Evolutionary conservation across 2,113 vertebrate genomes (phyloP).

Genomic region (Callocephalon fimbriatum): DNA sequence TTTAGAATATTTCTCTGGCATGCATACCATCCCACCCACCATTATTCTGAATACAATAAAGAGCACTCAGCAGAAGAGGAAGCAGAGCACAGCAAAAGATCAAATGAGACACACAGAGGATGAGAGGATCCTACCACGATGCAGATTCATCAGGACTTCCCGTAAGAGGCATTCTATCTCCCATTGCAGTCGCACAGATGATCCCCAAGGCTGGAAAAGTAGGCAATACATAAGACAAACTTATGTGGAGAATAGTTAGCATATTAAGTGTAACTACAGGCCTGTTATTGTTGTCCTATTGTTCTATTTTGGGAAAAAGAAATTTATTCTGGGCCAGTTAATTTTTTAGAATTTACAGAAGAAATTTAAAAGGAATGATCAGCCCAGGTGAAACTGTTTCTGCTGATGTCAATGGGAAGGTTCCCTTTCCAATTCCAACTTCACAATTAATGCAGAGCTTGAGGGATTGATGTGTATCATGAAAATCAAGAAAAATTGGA

Average conservation of each 20-base stretch:
- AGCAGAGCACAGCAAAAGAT: not conserved
- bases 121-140: not conserved
- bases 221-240: not conserved
- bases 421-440: not conserved
- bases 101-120: not conserved
- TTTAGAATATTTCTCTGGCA: not conserved
- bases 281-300: not conserved
- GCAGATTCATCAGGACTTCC: not conserved
- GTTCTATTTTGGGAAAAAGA: not conserved
- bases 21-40: not conserved
- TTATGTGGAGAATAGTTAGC: not conserved
- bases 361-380: not conserved
- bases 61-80: not conserved
- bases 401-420: not conserved
- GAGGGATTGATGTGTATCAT: not conserved
- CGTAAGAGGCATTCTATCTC: not conserved
- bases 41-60: not conserved
- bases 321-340: not conserved
- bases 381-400: not conserved
- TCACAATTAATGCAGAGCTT: not conserved
- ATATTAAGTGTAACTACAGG: not conserved
- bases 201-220: not conserved
- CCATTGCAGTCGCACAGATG: not conserved
- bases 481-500: not conserved
- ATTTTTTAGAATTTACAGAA: not conserved